Evolutionary conservation across 2,888 invertebrate species (phyloP), one percentile per base, ranked within the genome.

Genomic region (Philereme vetulata): DNA sequence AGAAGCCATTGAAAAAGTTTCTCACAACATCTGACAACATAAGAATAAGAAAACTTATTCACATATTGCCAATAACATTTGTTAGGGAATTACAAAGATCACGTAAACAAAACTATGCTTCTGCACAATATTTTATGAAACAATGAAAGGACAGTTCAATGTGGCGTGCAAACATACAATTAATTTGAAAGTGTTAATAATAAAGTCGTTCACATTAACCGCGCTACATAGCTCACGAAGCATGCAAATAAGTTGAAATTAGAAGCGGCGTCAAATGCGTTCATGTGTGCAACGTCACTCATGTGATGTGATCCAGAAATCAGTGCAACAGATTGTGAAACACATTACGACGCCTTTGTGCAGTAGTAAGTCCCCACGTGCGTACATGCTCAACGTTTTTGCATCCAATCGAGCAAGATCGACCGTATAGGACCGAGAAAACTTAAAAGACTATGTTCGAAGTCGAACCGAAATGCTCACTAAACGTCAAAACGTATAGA

Each of bases 101-200:
- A 38, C 4, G 5, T 38, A 36, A 36, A 8, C 38, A 38, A 21
- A 21, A 21, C 2, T 21, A 21, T 21, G 21, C 21, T 21, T 21
- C 21, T 1, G 21, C 21, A 21, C 21, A 21, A 21, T 1, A 21
- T 21, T 21, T 21, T 21, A 21, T 21, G 21, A 21, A 42, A 4
- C 36, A 36, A 9, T 9, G 9, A 9, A n/a, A 2, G 3, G 40
- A 5, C n/a, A 5, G 44, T 50, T 4, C 5, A 51, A 51, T 35
- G 33, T 54, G 46, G 36, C 53, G 47, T 60, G 55, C 47, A 55
- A 48, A 48, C 32, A 42, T 42, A 47, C 11, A 60, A 51, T 60
- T 60, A 54, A 54, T 54, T 46, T 8, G 54, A 54, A 54, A 54
- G 46, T 50, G 59, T 36, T 46, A 36, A 46, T 54, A 10, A 44